Percentiles rank a stretch among this genome's conserved stretches.
Evolutionary conservation across 2,888 invertebrate species (phyloP).

Genomic region (Volucella inflata): DNA sequence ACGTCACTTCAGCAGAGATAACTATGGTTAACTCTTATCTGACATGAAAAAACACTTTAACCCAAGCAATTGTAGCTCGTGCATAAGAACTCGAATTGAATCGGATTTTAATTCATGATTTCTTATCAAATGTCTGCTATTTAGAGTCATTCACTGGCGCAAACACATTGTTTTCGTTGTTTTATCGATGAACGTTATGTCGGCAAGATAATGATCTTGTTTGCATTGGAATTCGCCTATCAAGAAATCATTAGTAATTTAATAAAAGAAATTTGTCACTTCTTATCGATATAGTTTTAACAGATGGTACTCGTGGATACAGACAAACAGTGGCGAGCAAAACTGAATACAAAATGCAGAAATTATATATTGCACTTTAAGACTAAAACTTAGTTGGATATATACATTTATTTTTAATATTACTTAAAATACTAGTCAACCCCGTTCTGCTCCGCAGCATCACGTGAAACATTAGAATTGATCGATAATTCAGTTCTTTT

Average conservation of each 20-base stretch:
- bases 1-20: background rate
- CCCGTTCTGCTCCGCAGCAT: too few species aligned
- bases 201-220: conserved; percentile 9
- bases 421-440: too few species aligned
- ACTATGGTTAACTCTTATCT: background rate
- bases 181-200: background rate
- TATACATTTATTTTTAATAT: too few species aligned
- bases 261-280: background rate
- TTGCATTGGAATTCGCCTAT: conserved; percentile 5
- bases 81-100: background rate
- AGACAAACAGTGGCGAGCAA: too few species aligned
- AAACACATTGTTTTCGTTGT: background rate
- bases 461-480: too few species aligned
- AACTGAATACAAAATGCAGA: too few species aligned
- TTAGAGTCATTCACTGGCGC: too few species aligned
- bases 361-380: too few species aligned
- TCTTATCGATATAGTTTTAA: background rate
- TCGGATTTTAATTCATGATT: background rate
- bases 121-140: too few species aligned
- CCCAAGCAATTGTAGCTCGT: background rate
- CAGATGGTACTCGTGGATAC: background rate
- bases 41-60: background rate
- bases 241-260: background rate
- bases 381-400: too few species aligned
- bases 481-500: too few species aligned